Evolutionary conservation across 2,888 invertebrate species (phyloP), one percentile per base, ranked within the genome.

Genomic region (Oligia latruncula): DNA sequence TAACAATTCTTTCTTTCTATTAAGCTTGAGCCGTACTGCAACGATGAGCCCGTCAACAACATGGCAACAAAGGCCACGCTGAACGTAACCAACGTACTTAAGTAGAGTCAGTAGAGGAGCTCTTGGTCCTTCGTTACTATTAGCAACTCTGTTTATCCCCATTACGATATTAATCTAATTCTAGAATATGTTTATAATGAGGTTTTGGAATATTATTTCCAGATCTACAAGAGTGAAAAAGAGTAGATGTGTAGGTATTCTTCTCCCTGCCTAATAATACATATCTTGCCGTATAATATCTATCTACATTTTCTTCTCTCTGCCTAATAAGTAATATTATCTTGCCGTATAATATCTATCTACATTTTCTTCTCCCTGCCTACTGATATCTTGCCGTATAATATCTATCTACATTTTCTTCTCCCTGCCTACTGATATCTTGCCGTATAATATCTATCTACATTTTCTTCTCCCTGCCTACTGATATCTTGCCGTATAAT

Each of bases 11-110:
- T 49, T 62, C 40, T 40, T 20, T n/a, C 11, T 4, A 35, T 11
- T 62, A 23, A 23, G 58, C 46, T 46, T 20, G 23, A 43, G 29
- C 20, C 46, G 15, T 13, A 29, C 40, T 11, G 15, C 35, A 35
- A 35, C 52, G 23, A 77, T 40, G 17, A 62, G 15, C 49, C 20
- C 20, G 78, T 40, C 62, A n/a, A 46, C 46, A 76, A 46, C 77
- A 55, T 15, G 8, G 55, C 35, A 43, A 78, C 43, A 55, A 35
- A 77, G 23, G 46, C 17, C 17, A 17, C 17, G 15, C 46, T 67
- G 23, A 43, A 23, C 4, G 4, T 52, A 5, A 78, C 46, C 0
- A 43, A 43, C 43, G 9, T 43, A 43, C 9, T n/a, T 75, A 23
- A 43, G 49, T 77, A 52, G 23, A 23, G 76, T 46, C 13, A 23